phyloP scores from a whole-genome alignment of 2,888 invertebrate species.

The Papilio gigon region DNA sequence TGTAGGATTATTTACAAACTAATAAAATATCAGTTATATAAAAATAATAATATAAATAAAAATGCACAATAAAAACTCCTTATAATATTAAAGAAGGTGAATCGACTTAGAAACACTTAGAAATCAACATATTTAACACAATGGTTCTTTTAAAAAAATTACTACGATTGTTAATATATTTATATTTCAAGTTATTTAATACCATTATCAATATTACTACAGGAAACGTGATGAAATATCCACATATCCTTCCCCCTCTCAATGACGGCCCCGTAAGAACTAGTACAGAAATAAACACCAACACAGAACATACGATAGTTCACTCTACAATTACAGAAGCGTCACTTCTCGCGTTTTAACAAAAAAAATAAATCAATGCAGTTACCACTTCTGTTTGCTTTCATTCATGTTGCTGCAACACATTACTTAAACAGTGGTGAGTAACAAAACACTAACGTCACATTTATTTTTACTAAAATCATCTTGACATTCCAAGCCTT shows the following conservation, averaged over 20 bases:
- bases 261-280: not conserved
- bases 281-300: not conserved
- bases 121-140: not conserved
- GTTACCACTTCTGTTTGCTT: not conserved
- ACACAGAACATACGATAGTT: not conserved
- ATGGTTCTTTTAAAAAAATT: not conserved
- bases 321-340: not conserved
- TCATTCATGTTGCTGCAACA: slow-evolving; percentile 1
- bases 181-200: too few species aligned
- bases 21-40: too few species aligned
- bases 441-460: too few species aligned
- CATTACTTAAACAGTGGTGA: not conserved
- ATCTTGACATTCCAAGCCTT: too few species aligned
- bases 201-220: not conserved
- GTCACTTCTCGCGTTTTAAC: not conserved
- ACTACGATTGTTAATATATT: not conserved
- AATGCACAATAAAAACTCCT: too few species aligned
- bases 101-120: too few species aligned
- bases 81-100: too few species aligned
- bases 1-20: too few species aligned
- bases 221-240: not conserved
- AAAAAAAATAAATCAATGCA: not conserved
- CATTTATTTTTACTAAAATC: too few species aligned
- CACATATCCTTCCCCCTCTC: not conserved
- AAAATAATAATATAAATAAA: too few species aligned